Evolutionary conservation across 2,113 vertebrate species (phyloP), one percentile per base, ranked within the genome.

Genomic region (Romanogobio albipinnatus): DNA sequence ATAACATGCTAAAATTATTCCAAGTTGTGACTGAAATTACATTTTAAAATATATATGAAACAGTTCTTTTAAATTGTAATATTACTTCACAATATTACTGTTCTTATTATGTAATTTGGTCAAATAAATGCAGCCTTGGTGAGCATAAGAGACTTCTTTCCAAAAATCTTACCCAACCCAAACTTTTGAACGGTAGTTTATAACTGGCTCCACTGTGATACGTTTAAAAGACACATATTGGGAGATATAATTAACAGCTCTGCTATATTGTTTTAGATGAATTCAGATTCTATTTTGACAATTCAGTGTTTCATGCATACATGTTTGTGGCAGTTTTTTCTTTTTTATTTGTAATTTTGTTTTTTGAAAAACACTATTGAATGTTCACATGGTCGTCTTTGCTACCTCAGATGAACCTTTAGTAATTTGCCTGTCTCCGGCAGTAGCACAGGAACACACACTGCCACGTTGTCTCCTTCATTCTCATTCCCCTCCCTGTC

Each of bases 401-500:
- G 56, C 84, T 66, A 89, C 92, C 93, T 93, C 89, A 92, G 66
- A 88, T 93, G 90, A 94, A 93, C 93, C 89, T 90, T 61, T 71
- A 68, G 64, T 90, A 73, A 76, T 85, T 29, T 74, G 86, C 81
- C 87, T 86, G 24, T 82, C 43, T 92, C 89, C 89, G 89, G 85
- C 71, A 81, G 81, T 84, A 87, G 76, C 88, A 85, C 74, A 84
- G 88, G 87, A 89, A 78, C 26, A 92, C 86, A 89, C 91, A 92
- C 90, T 94, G 94, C 94, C 94, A 95, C 94, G 94, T 95, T 84
- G 93, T 92, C 93, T 93, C 89, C 90, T 87, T 86, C 85, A 58
- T 83, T 81, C 85, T 85, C 66, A 78, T 79, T 87, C 83, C 83
- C 83, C 89, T 88, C 85, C 83, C 84, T 86, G 76, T 82, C 82